Base-by-base conservation (phyloP, 2,888 invertebrate species). In the Ectobius pallidus region DNA sequence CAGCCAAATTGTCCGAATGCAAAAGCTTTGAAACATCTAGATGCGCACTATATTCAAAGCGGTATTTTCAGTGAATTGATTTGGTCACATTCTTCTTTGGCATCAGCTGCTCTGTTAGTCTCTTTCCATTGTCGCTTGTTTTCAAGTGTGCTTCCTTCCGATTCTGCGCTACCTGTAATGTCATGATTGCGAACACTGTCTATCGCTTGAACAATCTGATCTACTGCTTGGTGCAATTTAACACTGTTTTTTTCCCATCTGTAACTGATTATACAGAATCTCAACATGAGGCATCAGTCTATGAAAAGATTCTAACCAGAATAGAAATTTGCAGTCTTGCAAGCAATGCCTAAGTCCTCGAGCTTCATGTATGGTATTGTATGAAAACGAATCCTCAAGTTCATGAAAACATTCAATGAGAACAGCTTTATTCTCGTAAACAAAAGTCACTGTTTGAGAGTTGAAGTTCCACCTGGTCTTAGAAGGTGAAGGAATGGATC, bases 311-410 rank as follows among this genome's bases (percentile, higher is more conserved):
- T 49, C 49, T 49, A 49, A 49, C 49, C 49, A 49, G 49, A 49
- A 49, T n/a, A n/a, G 49, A n/a, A 49, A 49, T 49, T 49, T n/a
- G n/a, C 49, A 14, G 49, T 49, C 49, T 49, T 49, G 49, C 49
- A 49, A 49, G 49, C n/a, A 14, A n/a, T 49, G 49, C n/a, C 49
- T 49, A 14, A 49, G 49, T 14, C 49, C 49, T 49, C 49, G 7
- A 14, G 49, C 49, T 49, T 49, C n/a, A 6, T 18, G 7, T 49
- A 49, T n/a, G n/a, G 16, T 49, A n/a, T 49, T 18, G 7, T 49
- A 14, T 49, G 16, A 49, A 49, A 49, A 49, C n/a, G 49, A 49
- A 49, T n/a, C 7, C 16, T 49, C 49, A 14, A 49, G 49, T 49
- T 49, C 49, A 49, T 14, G 16, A 49, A 49, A 49, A 49, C 20